phyloP scores from a whole-genome alignment of 2,888 invertebrate species.

The Stratiomys singularior region DNA sequence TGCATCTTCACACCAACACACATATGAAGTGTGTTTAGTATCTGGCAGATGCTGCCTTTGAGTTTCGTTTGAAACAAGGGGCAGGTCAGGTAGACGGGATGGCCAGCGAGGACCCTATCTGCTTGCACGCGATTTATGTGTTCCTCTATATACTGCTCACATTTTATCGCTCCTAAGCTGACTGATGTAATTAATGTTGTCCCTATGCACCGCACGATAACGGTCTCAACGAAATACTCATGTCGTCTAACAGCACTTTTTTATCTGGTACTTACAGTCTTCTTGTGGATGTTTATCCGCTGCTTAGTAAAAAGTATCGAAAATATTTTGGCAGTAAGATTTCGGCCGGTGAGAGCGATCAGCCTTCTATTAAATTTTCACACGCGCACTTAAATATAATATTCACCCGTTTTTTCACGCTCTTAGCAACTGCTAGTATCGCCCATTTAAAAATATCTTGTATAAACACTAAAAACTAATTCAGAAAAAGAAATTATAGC shows the following conservation, averaged over 20 bases:
- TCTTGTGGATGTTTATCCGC: neutral
- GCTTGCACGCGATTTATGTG: neutral
- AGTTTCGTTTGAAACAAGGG: too few relatives aligned
- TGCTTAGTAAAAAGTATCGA: neutral
- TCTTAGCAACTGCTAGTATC: neutral
- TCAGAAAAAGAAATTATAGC: slow-evolving; percentile 23
- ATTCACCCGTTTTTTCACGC: neutral
- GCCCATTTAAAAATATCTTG: neutral
- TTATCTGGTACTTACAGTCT: slow-evolving; percentile 7
- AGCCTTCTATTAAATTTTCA: neutral
- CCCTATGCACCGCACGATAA: neutral
- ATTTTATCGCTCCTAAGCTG: neutral
- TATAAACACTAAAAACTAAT: slow-evolving; percentile 5
- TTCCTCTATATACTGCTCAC: too few relatives aligned
- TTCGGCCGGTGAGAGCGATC: neutral
- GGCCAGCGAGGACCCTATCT: neutral
- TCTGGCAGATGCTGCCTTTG: slow-evolving; percentile 15
- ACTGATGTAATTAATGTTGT: neutral
- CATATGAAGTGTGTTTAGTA: neutral
- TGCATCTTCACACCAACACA: slow-evolving; percentile 23
- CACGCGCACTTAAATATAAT: neutral
- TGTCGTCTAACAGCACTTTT: neutral
- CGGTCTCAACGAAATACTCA: neutral
- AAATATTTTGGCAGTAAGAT: neutral
- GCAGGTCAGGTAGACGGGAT: slow-evolving; percentile 5